Base-by-base conservation (phyloP, 2,113 vertebrate species). In the Bos javanicus region DNA sequence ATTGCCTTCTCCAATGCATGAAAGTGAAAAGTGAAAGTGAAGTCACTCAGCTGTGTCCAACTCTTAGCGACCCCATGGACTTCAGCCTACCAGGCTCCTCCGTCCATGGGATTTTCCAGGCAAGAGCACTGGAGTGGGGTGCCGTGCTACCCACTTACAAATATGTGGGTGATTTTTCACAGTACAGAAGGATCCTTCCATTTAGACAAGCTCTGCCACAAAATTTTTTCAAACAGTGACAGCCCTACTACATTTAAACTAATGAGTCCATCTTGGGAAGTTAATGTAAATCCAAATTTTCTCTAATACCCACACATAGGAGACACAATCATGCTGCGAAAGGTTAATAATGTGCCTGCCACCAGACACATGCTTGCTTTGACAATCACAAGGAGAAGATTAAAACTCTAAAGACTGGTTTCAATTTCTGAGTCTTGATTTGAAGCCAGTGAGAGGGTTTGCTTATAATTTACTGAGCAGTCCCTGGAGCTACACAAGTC, bases 221-320 rank as follows among this genome's bases (percentile, higher is more conserved):
- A 2, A 43, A 57, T 85, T 95, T 30, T 91, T 97, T 91, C 56
- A 86, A 92, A 94, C 7, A 60, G 67, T 84, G 82, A 94, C 87
- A 96, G 90, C 30, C 23, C 59, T 90, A 50, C 74, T 93, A 52
- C 56, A 91, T 95, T 94, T 97, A 97, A 95, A 94, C 48, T 96
- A 96, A 96, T 93, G 94, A 91, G 33, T 90, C 56, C 33, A 26
- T 92, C 67, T 92, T 86, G 50, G 83, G 80, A 94, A 93, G 94
- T 86, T 89, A 91, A 97, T 86, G 85, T 94, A 91, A 95, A 80
- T 14, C n/a, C 85, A 48, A 94, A 50, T 98, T 89, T 97, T 76
- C 67, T 95, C 87, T 82, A 91, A 74, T 50, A 48, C 28, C 43
- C 71, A 14, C 74, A 95, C n/a, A 89, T 14, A 83, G 56, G 54